Evolutionary conservation across 1,140 invertebrate species (phyloP), one percentile per base, ranked within the genome.

Genomic region (Teleopsis dalmanni): DNA sequence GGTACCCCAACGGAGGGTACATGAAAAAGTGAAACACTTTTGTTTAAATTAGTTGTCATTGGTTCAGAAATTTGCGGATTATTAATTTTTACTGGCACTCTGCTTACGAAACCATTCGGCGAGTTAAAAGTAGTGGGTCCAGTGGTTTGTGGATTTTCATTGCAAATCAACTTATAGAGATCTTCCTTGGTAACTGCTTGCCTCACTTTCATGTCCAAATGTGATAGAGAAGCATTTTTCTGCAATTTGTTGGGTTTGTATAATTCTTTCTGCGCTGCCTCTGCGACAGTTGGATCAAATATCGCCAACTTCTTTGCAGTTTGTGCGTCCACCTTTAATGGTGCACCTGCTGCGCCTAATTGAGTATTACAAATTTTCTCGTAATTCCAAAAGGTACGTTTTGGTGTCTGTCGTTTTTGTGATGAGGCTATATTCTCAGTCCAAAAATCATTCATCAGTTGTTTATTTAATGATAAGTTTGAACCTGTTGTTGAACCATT

Each of bases 401-500:
- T 68, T 0, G 65, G 65, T 0, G 65, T 69, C 47, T 68, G 64
- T 0, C 58, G 59, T 41, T 67, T 68, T 18, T 63, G 58, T 1
- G 62, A 63, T 18, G 58, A 58, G n/a, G 43, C 57, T 0, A 70
- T 44, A 55, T 71, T 70, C 21, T 71, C 67, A 25, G 56, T 57
- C 68, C 68, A 71, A 50, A 70, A 71, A 11, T 69, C 63, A 44
- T 67, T 70, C 57, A 71, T 59, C n/a, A 62, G 37, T 50, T 70
- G 63, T 18, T 71, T 71, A 36, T 70, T 70, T 1, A 70, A 40
- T 4, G 62, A 67, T 4, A 70, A 27, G 53, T 57, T 70, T 3
- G 67, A 70, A n/a, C 65, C 64, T 22, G 47, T 61, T 14, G 57
- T 47, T 18, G 36, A 29, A 11, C 41, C 49, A 31, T 53, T 42